Evolutionary conservation across 2,113 vertebrate species (phyloP).

Genomic region (Nicator chloris): DNA sequence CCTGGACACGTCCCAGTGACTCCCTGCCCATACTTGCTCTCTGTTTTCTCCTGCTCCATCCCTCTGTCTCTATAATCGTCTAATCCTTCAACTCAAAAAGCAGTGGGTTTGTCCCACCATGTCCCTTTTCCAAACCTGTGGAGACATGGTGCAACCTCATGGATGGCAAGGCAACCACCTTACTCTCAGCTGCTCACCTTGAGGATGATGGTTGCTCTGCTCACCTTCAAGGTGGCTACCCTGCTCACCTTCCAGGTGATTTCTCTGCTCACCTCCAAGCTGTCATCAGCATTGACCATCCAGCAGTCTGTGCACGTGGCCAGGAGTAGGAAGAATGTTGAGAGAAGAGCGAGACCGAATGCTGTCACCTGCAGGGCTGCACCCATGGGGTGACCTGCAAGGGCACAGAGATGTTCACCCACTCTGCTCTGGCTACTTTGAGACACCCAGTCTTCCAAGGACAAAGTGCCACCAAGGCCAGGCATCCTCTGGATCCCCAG

Average conservation of each 20-base stretch:
- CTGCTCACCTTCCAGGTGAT: neutral
- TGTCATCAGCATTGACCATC: conserved; percentile 77
- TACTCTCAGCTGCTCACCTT: neutral
- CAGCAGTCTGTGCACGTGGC: conserved; percentile 76
- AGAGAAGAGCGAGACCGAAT: conserved; percentile 53
- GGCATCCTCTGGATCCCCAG: neutral
- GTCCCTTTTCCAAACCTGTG: neutral
- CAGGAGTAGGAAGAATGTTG: conserved; percentile 66
- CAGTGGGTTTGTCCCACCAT: neutral
- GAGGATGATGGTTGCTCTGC: neutral
- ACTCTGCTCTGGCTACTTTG: neutral
- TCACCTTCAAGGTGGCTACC: neutral
- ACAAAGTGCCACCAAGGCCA: neutral
- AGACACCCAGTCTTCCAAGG: neutral
- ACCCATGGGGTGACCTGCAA: conserved; percentile 48
- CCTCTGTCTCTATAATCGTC: neutral
- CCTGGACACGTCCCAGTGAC: neutral
- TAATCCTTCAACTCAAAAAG: neutral
- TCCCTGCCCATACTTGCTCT: neutral
- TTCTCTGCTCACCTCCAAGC: conserved; percentile 69
- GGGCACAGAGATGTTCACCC: neutral
- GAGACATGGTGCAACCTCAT: neutral
- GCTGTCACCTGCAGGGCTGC: conserved; percentile 44
- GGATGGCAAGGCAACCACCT: neutral
- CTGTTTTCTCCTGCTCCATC: neutral